phyloP scores from a whole-genome alignment of 2,797 vertebrate genomes.

The Smutsia temminckii region DNA sequence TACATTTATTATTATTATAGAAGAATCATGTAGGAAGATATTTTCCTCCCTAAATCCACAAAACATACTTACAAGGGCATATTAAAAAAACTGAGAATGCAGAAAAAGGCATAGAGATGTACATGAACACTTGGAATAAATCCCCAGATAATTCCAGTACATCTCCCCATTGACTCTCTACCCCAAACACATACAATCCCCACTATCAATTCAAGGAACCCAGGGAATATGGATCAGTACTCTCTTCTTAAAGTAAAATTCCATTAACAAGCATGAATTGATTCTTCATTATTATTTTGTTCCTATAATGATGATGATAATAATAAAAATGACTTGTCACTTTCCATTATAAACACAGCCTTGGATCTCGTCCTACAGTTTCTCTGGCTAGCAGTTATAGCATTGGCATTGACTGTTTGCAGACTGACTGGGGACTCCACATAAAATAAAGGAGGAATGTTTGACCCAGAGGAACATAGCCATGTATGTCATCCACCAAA shows the following conservation, averaged over 20 bases:
- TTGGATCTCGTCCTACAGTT: not conserved
- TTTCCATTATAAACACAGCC: not conserved
- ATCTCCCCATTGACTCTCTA: not conserved
- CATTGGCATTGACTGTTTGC: not conserved
- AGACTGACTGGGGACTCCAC: not conserved
- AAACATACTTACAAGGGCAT: not conserved
- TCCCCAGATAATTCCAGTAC: not conserved
- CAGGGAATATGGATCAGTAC: not conserved
- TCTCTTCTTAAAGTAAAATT: not conserved
- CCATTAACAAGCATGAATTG: not conserved
- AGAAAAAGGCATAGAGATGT: not conserved
- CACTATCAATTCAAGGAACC: not conserved
- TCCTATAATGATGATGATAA: not conserved
- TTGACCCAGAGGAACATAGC: constrained; percentile 18
- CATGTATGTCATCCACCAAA: constrained; percentile 42
- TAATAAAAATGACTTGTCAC: not conserved
- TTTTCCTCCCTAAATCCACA: not conserved
- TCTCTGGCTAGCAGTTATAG: not conserved
- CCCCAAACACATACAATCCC: not conserved
- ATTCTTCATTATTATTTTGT: constrained; percentile 29
- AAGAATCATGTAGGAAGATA: not conserved
- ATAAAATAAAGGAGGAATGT: constrained; percentile 48
- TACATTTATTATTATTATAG: not conserved
- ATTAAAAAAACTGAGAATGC: not conserved
- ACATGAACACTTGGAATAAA: not conserved